Evolutionary conservation across 1,140 invertebrate genomes (phyloP).

Genomic region (Cephus cinctus): DNA sequence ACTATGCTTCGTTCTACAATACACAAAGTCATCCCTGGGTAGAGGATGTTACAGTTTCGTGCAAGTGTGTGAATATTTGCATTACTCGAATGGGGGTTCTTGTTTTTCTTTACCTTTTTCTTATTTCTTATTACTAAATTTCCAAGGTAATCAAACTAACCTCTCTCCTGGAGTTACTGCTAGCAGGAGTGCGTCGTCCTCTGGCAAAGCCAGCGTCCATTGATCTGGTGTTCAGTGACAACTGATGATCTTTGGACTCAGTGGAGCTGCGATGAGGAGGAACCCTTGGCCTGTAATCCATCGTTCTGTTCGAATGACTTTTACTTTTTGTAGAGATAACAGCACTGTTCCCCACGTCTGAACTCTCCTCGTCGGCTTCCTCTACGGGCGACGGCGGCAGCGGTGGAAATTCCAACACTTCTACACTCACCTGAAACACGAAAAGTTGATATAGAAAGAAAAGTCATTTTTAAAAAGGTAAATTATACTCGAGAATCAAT

Average conservation of each 20-base stretch:
- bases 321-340: slow-evolving; percentile 42
- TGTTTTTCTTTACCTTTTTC: too few species aligned
- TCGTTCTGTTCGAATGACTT: slow-evolving; percentile 41
- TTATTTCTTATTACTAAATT: too few species aligned
- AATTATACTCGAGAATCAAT: too few species aligned
- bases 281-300: slow-evolving; percentile 61
- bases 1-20: too few species aligned
- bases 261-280: slow-evolving; percentile 69
- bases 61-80: too few species aligned
- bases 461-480: too few species aligned
- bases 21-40: too few species aligned
- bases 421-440: slow-evolving; percentile 59
- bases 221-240: slow-evolving; percentile 73
- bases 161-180: slow-evolving; percentile 66
- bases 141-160: too few species aligned
- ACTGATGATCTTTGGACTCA: slow-evolving; percentile 55
- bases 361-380: slow-evolving; percentile 73
- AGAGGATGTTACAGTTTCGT: too few species aligned
- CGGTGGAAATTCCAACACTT: slow-evolving; percentile 71
- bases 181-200: slow-evolving; percentile 61
- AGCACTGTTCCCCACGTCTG: slow-evolving; percentile 61
- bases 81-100: too few species aligned
- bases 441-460: too few species aligned
- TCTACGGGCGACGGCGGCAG: slow-evolving; percentile 75
- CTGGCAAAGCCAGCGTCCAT: slow-evolving; percentile 75